Conservation (phyloP, 2,888 invertebrate genomes). For the Sphaerophoria rueppellii region DNA sequence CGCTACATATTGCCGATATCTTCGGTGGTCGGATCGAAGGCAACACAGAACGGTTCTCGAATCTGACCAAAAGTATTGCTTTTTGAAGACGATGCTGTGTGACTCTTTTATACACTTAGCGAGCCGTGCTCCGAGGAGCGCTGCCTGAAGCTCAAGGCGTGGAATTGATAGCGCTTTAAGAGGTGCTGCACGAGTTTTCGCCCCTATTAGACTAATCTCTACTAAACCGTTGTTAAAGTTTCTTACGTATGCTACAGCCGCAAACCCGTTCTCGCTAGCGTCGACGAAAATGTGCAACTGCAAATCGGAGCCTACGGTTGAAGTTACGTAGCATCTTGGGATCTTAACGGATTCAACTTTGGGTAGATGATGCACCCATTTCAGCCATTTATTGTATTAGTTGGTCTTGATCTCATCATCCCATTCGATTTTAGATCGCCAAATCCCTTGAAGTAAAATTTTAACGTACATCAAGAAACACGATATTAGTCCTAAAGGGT, state of each 20-base stretch:
- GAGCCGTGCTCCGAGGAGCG: slow-evolving; percentile 55
- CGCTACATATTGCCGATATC: neutral
- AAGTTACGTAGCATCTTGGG: slow-evolving; percentile 66
- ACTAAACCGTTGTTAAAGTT: slow-evolving; percentile 17
- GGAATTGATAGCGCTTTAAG: slow-evolving; percentile 63
- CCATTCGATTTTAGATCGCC: slow-evolving; percentile 47
- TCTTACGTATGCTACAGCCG: slow-evolving; percentile 71
- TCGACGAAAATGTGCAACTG: slow-evolving; percentile 5
- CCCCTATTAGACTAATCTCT: slow-evolving; percentile 60
- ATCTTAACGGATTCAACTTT: slow-evolving; percentile 67
- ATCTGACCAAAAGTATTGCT: neutral
- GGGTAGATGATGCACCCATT: slow-evolving; percentile 71
- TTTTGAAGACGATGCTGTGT: slow-evolving; percentile 38
- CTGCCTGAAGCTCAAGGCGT: slow-evolving; percentile 68
- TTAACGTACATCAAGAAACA: slow-evolving; percentile 67
- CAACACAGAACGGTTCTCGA: neutral
- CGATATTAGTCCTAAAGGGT: slow-evolving; percentile 56
- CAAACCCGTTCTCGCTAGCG: neutral
- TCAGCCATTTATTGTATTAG: slow-evolving; percentile 58
- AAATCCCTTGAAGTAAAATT: slow-evolving; percentile 65
- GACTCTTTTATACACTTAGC: slow-evolving; percentile 24
- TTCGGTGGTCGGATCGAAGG: too few species aligned
- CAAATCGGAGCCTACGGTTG: neutral
- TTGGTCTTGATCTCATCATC: slow-evolving; percentile 39
- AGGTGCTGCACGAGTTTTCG: slow-evolving; percentile 75